Percentiles rank a stretch among this genome's conserved stretches.
Conservation (phyloP, 2,113 vertebrate genomes). For the Strix uralensis region DNA sequence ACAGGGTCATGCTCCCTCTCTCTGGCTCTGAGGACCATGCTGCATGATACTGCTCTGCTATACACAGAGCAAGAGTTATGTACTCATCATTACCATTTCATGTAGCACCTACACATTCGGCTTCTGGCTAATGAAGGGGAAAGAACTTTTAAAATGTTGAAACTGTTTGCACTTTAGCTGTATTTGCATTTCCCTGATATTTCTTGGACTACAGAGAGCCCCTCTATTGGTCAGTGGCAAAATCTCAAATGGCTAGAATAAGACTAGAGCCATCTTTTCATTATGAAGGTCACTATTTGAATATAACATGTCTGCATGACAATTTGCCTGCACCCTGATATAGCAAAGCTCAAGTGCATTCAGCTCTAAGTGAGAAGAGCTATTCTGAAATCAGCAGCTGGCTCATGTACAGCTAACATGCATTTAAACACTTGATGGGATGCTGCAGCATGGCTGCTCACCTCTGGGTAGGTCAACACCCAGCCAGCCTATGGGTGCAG, state of each 20-base stretch:
- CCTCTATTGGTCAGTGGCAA: neutral
- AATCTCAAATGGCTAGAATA: neutral
- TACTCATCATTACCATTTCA: neutral
- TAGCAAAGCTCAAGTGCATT: neutral
- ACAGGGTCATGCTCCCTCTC: neutral
- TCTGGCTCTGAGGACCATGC: neutral
- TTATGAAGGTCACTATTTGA: neutral
- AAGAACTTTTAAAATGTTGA: neutral
- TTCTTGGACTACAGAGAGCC: neutral
- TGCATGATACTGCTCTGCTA: neutral
- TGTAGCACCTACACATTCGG: no score
- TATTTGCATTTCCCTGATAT: neutral
- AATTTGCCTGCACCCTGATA: neutral
- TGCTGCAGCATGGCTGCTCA: accelerated
- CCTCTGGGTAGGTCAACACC: accelerated
- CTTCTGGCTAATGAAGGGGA: neutral
- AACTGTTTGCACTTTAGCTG: neutral
- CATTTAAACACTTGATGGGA: neutral
- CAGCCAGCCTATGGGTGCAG: neutral
- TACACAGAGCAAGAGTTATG: neutral
- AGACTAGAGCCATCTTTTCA: neutral
- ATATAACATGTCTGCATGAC: neutral
- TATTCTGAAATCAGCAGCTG: slow-evolving; percentile 20
- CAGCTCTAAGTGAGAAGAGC: neutral
- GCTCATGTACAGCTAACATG: neutral